Conservation (phyloP, 2,888 invertebrate species). For the Tortricodes alternella region DNA sequence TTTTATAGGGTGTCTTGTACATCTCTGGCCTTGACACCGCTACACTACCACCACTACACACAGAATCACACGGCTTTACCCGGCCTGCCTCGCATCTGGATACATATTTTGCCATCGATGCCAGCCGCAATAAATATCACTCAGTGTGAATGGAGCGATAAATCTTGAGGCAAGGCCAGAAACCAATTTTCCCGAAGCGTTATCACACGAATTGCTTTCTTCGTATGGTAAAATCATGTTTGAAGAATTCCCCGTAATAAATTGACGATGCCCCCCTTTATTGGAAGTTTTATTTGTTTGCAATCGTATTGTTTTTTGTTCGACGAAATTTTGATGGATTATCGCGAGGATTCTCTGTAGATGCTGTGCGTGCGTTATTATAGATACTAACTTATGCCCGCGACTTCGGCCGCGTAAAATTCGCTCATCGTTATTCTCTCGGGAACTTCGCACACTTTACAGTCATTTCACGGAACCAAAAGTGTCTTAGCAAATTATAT, state of each 20-base stretch:
- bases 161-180: slow-evolving; percentile 73
- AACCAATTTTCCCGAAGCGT: slow-evolving; percentile 72
- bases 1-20: too few species aligned
- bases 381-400: too few species aligned
- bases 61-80: too few species aligned
- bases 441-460: too few species aligned
- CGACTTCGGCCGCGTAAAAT: too few species aligned
- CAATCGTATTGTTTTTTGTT: slow-evolving; percentile 18
- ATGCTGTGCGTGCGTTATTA: too few species aligned
- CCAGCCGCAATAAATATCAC: slow-evolving; percentile 65
- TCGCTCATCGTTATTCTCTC: too few species aligned
- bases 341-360: too few species aligned
- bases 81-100: neutral
- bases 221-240: slow-evolving; percentile 76
- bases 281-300: slow-evolving; percentile 27
- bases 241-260: slow-evolving; percentile 64
- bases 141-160: slow-evolving; percentile 69
- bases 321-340: neutral
- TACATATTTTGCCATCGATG: slow-evolving; percentile 25
- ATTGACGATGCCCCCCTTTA: slow-evolving; percentile 32
- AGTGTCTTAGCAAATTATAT: too few species aligned
- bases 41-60: too few species aligned
- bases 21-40: neutral
- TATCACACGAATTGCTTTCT: slow-evolving; percentile 78
- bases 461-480: too few species aligned